phyloP scores from a whole-genome alignment of 2,888 invertebrate species.

The Rhimphoctona megacephalus region DNA sequence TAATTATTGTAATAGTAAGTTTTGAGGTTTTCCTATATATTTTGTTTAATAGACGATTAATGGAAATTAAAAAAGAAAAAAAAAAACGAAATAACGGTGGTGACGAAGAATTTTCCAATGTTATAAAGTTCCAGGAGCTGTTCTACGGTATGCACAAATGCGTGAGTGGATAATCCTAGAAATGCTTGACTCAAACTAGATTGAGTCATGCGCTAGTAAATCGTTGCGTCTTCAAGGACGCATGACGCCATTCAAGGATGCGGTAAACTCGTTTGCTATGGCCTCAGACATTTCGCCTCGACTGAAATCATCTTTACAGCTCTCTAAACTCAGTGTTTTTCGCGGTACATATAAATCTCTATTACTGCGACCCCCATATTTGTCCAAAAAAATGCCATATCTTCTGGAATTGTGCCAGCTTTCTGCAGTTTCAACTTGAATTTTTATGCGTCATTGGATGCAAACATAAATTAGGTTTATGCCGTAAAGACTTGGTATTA shows the following conservation, averaged over 20 bases:
- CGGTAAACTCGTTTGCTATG: slow-evolving; percentile 51
- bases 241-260: slow-evolving; percentile 51
- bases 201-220: slow-evolving; percentile 34
- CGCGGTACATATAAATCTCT: slow-evolving; percentile 24
- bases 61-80: background rate
- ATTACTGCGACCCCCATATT: slow-evolving; percentile 39
- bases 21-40: background rate
- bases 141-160: background rate
- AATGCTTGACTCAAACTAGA: slow-evolving; percentile 36
- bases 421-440: slow-evolving; percentile 38
- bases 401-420: slow-evolving; percentile 62
- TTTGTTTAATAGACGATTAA: too few relatives aligned
- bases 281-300: slow-evolving; percentile 47
- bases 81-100: background rate
- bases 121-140: slow-evolving; percentile 22
- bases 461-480: background rate
- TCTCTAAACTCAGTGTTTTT: slow-evolving; percentile 30
- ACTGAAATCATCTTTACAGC: slow-evolving; percentile 56
- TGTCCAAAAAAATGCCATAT: slow-evolving; percentile 46
- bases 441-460: slow-evolving; percentile 49
- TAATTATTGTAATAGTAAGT: background rate
- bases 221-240: slow-evolving; percentile 50
- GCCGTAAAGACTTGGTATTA: background rate
- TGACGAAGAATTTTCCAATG: background rate
- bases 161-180: slow-evolving; percentile 50